phyloP scores from a whole-genome alignment of 2,888 invertebrate species.

The Coleophora flavipennella region DNA sequence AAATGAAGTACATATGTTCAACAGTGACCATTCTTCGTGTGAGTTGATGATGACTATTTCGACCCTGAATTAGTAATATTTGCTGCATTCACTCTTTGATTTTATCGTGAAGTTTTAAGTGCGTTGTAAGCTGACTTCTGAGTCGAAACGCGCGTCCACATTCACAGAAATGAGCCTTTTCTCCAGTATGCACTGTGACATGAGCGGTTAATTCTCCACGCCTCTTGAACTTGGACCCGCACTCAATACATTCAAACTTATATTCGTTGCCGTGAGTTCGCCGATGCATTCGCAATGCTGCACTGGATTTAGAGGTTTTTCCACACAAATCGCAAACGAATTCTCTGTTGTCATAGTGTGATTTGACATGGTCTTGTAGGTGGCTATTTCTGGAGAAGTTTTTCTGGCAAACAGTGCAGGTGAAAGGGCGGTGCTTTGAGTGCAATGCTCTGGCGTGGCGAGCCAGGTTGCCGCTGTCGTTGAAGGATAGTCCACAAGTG shows the following conservation, averaged over 20 bases:
- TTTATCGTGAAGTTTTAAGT: conserved; percentile 45
- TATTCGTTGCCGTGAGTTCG: conserved; percentile 42
- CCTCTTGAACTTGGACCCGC: conserved; percentile 70
- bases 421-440: conserved; percentile 51
- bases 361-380: conserved; percentile 60
- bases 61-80: no score
- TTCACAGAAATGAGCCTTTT: conserved; percentile 62
- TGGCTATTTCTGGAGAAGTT: conserved; percentile 62
- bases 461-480: conserved; percentile 58
- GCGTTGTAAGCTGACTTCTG: conserved; percentile 54
- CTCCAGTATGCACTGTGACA: conserved; percentile 68
- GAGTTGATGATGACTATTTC: no score
- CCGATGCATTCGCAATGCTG: conserved; percentile 65
- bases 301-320: conserved; percentile 61
- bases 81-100: no score
- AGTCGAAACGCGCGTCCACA: conserved; percentile 59
- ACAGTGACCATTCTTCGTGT: no score
- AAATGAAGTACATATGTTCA: no score
- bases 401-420: conserved; percentile 57
- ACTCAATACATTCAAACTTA: conserved; percentile 54
- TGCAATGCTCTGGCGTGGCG: conserved; percentile 68
- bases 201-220: conserved; percentile 68
- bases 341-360: conserved; percentile 53
- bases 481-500: conserved; percentile 65
- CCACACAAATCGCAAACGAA: conserved; percentile 71